phyloP scores from a whole-genome alignment of 2,113 vertebrate species.

The Rhineura floridana region DNA sequence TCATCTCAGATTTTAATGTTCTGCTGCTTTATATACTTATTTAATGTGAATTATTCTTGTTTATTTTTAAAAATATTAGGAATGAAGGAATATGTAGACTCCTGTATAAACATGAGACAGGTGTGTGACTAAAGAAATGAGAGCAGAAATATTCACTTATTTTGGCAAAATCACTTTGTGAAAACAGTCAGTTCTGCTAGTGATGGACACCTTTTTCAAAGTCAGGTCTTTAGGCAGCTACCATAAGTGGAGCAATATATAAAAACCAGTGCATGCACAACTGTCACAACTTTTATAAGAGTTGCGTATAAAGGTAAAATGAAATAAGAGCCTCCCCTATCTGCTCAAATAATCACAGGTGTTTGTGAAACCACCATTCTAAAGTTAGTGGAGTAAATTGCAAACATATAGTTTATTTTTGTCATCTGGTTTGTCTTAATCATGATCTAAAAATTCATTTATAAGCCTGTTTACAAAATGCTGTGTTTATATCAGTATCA shows the following conservation, averaged over 20 bases:
- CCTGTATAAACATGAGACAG: background rate
- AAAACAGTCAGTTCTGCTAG: background rate
- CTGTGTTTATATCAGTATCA: conserved; percentile 75
- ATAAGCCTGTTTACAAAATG: conserved; percentile 76
- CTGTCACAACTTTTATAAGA: background rate
- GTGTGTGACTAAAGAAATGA: conserved; percentile 14
- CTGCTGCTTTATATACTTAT: background rate
- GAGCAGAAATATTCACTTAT: conserved; percentile 14
- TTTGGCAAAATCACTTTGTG: background rate
- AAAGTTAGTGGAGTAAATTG: conserved; percentile 49
- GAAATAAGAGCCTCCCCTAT: conserved; percentile 29
- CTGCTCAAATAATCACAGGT: conserved; percentile 42
- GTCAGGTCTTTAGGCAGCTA: conserved; percentile 28
- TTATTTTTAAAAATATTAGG: background rate
- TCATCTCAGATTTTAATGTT: background rate
- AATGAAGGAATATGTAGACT: background rate
- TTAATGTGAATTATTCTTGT: background rate
- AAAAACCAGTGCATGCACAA: background rate
- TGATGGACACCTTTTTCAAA: background rate
- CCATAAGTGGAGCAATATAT: conserved; percentile 22
- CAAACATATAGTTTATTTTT: conserved; percentile 64
- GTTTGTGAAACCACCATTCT: conserved; percentile 46
- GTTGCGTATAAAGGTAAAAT: background rate
- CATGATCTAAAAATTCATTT: conserved; percentile 85
- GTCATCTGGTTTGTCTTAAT: conserved; percentile 89